Base-by-base conservation (phyloP, 1,140 invertebrate species). In the Tenebrio molitor region DNA sequence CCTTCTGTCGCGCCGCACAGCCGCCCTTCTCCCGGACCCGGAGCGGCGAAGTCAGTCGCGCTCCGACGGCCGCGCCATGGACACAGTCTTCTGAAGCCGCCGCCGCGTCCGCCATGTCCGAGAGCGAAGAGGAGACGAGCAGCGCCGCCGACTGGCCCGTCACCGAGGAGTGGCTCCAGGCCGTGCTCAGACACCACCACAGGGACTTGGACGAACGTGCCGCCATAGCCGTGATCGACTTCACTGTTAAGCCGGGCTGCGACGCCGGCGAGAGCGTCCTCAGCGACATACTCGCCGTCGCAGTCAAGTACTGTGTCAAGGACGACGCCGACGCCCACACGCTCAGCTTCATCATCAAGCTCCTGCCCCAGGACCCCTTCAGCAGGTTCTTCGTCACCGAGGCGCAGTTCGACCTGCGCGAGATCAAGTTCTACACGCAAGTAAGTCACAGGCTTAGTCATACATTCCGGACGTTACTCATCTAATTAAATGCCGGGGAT, bases 371-470 rank as follows among this genome's bases (percentile, higher is more conserved):
- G 77, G 91, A 92, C 83, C 90, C 89, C 1, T 93, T 91, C 83
- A 91, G 89, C 68, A 84, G 92, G 21, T 89, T 89, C 69, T 93
- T 93, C 80, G 91, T 93, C 23, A 91, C 90, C 25, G 91, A 93
- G 79, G 92, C 91, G 0, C 92, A 93, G 82, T 93, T 94, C 79
- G 92, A 94, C 83, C 87, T 92, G 0, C 85, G 92, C 44, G 92
- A 94, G 83, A 94, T 94, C 76, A 90, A 92, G 71, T 94, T 94
- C 83, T 94, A 94, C 80, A 94, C 92, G 0, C 88, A 92, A 86
- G 88, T 92, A 81, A 85, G 84, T 71, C 34, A n/a, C n/a, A n/a
- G n/a, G n/a, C n/a, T n/a, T n/a, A n/a, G n/a, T n/a, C n/a, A n/a
- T n/a, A n/a, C n/a, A n/a, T n/a, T n/a, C n/a, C n/a, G n/a, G n/a